Evolutionary conservation across 2,797 vertebrate species (phyloP).

Genomic region (Darevskia nairensis): DNA sequence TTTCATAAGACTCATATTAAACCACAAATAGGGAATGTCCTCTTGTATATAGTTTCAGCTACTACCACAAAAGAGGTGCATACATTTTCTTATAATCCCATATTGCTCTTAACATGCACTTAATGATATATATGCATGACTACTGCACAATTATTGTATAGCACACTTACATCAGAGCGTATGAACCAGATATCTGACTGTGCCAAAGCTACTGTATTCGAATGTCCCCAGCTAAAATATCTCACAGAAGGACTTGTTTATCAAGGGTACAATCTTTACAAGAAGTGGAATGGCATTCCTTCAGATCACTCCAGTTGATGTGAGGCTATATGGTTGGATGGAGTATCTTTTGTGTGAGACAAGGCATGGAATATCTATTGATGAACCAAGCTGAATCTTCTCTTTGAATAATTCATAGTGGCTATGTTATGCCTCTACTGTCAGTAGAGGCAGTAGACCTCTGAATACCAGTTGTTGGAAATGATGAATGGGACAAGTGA

Average conservation of each 20-base stretch:
- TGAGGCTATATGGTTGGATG: neutral
- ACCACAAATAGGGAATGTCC: neutral
- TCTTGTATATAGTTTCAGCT: neutral
- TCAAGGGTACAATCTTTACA: neutral
- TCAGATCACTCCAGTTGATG: neutral
- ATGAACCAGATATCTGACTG: neutral
- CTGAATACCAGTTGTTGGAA: no score
- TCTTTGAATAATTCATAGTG: no score
- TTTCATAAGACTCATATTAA: neutral
- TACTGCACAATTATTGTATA: no score
- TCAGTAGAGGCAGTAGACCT: no score
- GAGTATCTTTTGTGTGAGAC: neutral
- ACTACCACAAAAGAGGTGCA: neutral
- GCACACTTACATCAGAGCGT: neutral
- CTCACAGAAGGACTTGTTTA: neutral
- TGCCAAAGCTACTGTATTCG: neutral
- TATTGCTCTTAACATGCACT: neutral
- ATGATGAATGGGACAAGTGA: no score
- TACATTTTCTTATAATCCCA: neutral
- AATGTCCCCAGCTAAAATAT: neutral
- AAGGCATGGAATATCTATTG: neutral
- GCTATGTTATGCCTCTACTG: no score
- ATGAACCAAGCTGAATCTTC: no score
- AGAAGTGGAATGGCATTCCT: neutral
- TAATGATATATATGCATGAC: no score